A percentile compares a stretch with the other conserved stretches of the same genome.
phyloP scores from a whole-genome alignment of 2,797 vertebrate species.

The Delichon dasypus region DNA sequence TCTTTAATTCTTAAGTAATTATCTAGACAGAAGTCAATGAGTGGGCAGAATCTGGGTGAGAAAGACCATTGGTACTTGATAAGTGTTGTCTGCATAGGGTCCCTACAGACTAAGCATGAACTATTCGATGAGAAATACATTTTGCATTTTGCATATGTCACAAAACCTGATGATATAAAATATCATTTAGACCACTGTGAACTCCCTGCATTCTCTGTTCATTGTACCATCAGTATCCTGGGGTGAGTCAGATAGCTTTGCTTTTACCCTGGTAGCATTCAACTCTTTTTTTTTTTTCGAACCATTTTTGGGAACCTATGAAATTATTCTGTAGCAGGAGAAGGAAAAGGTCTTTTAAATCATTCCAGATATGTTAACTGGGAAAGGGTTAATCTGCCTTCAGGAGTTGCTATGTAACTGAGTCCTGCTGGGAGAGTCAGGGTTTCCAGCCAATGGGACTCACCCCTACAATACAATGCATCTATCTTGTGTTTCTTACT shows the following conservation, averaged over 20 bases:
- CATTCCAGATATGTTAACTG: background rate
- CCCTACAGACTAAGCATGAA: background rate
- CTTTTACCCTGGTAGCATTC: background rate
- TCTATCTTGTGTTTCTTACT: constrained; percentile 50
- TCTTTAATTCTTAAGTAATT: background rate
- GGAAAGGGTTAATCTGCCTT: constrained; percentile 56
- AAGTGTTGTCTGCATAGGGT: background rate
- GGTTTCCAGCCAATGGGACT: constrained; percentile 38
- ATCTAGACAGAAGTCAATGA: background rate
- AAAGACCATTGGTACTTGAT: background rate
- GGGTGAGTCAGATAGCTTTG: background rate
- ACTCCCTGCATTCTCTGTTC: background rate
- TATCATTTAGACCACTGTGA: background rate
- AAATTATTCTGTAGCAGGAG: background rate
- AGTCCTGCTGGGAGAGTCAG: constrained; percentile 45
- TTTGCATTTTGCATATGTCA: background rate
- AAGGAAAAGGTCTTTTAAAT: constrained; percentile 1
- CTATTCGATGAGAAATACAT: background rate
- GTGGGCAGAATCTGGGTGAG: background rate
- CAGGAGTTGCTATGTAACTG: constrained; percentile 53
- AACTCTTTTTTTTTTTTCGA: background rate
- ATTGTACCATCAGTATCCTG: background rate
- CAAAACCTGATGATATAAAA: background rate
- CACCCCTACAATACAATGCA: constrained; percentile 18
- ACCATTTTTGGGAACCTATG: background rate